These are phyloP conservation scores for Cyaniris semiargus DNA, from an alignment of 2,888 invertebrate genomes.

Conservation along the genomic window DNA sequence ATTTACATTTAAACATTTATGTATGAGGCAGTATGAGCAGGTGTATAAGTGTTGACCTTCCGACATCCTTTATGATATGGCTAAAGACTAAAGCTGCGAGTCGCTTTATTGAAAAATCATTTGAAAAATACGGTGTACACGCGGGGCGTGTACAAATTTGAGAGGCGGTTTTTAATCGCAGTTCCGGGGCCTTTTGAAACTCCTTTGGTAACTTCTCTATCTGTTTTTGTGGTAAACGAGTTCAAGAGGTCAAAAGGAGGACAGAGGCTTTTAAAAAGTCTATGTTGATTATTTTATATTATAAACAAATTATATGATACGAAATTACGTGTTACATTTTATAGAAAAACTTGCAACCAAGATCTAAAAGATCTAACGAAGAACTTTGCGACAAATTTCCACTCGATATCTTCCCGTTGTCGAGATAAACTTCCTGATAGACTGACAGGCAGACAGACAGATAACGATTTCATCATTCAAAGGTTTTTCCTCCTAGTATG, in stretches of 20 bases:
- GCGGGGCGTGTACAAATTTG: neutral
- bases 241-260: too few species aligned
- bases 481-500: too few species aligned
- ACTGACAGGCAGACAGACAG: constrained; percentile 3
- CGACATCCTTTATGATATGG: constrained; percentile 33
- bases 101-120: neutral
- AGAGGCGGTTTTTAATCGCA: neutral
- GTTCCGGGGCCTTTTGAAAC: too few species aligned
- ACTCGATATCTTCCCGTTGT: neutral
- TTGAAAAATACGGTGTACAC: neutral
- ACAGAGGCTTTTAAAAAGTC: too few species aligned
- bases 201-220: too few species aligned
- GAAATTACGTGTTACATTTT: neutral
- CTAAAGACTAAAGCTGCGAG: constrained; percentile 32
- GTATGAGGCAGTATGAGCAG: constrained; percentile 9
- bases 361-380: neutral
- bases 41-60: constrained; percentile 22
- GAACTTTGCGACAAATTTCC: neutral
- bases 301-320: too few species aligned
- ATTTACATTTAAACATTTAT: constrained; percentile 46
- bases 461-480: neutral
- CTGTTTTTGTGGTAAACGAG: too few species aligned
- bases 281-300: too few species aligned
- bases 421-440: neutral
- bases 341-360: neutral